These are phyloP conservation scores for Ophion ellenae DNA, from an alignment of 2,888 invertebrate species.

Conservation along the genomic window DNA sequence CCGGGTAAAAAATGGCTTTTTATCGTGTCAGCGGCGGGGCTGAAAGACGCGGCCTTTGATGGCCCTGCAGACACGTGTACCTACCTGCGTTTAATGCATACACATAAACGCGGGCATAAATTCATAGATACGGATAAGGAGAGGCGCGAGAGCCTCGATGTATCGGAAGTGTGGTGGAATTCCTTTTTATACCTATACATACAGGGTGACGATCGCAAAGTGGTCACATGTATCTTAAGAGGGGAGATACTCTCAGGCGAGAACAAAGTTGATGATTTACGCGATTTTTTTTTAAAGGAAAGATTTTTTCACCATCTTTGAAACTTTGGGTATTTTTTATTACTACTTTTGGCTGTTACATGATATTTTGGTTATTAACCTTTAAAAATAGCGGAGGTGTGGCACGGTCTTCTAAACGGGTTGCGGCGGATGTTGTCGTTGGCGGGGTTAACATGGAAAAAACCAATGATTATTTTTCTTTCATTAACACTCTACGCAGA, in stretches of 20 bases:
- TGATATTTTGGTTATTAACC: constrained; percentile 19
- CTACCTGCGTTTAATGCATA: background rate
- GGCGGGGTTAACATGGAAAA: background rate
- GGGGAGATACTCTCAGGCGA: no score
- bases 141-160: constrained; percentile 25
- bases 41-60: constrained; percentile 29
- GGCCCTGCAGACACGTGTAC: constrained; percentile 7
- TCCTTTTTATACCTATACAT: constrained; percentile 1
- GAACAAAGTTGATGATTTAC: background rate
- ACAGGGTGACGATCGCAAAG: constrained; percentile 48
- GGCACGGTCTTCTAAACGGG: no score
- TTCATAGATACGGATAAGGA: constrained; percentile 58
- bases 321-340: no score
- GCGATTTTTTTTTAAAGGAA: background rate
- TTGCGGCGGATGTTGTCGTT: no score
- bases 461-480: constrained; percentile 1
- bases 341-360: no score
- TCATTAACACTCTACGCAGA: no score
- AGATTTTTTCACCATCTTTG: no score
- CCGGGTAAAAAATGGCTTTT: constrained; percentile 25
- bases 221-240: constrained; percentile 23
- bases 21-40: constrained; percentile 26
- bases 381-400: background rate
- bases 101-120: constrained; percentile 6
- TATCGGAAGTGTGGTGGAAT: constrained; percentile 59